These are phyloP conservation scores for Hypanus sabinus DNA, from an alignment of 2,113 vertebrate species.

Conservation along the genomic window DNA sequence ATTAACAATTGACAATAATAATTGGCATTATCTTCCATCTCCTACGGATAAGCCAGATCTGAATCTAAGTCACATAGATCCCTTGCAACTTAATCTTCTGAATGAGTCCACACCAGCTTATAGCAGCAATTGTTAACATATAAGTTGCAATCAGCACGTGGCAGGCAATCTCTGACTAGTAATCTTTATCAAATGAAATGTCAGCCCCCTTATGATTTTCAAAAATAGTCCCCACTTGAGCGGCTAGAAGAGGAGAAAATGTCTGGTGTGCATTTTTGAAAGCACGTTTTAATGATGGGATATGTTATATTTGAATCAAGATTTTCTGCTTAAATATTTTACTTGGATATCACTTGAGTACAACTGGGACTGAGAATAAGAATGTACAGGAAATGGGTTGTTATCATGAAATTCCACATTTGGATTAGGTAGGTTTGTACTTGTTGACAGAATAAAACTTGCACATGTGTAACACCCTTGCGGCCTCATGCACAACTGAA, in stretches of 20 bases:
- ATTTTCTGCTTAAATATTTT: constrained; percentile 27
- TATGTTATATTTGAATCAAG: background rate
- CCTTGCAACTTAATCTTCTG: background rate
- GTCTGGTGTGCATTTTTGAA: background rate
- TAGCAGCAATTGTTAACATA: background rate
- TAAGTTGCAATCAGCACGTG: background rate
- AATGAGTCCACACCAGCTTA: background rate
- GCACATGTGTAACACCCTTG: background rate
- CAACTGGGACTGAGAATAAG: background rate
- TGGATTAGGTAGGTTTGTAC: constrained; percentile 12
- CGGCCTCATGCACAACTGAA: background rate
- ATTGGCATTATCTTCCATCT: no score
- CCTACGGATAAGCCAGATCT: no score
- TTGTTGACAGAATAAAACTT: constrained; percentile 7
- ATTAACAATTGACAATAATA: no score
- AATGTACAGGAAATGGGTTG: constrained; percentile 14
- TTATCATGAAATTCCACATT: background rate
- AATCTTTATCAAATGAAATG: background rate
- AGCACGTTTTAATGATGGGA: background rate
- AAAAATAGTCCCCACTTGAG: background rate
- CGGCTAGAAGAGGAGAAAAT: background rate
- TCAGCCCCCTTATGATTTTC: background rate
- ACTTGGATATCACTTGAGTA: constrained; percentile 17
- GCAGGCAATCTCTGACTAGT: background rate
- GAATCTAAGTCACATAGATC: no score